Percentiles rank a stretch among this genome's conserved stretches.
Conservation (phyloP, 2,888 invertebrate species). For the Philaethria dido region DNA sequence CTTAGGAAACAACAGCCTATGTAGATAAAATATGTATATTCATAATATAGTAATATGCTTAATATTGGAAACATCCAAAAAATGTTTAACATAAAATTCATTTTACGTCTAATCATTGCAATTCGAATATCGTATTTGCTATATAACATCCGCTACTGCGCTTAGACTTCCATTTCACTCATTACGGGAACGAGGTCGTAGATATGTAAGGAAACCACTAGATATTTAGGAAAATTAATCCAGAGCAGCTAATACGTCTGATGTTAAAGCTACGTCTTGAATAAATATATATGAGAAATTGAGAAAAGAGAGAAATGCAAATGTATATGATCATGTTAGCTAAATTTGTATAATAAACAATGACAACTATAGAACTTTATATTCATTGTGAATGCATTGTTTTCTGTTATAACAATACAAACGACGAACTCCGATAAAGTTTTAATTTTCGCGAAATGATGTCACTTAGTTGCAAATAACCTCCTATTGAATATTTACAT, state of each 20-base stretch:
- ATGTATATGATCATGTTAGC: no score
- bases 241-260: slow-evolving; percentile 16
- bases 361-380: no score
- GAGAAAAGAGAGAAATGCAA: no score
- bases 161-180: slow-evolving; percentile 35
- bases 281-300: no score
- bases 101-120: slow-evolving; percentile 28
- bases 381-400: neutral
- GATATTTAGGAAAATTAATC: slow-evolving; percentile 37
- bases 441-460: neutral
- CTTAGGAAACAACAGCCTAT: no score
- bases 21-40: no score
- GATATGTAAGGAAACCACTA: slow-evolving; percentile 29
- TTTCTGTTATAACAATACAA: neutral
- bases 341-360: no score
- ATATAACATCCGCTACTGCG: slow-evolving; percentile 34
- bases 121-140: slow-evolving; percentile 39
- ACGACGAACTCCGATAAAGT: neutral
- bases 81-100: slow-evolving; percentile 19
- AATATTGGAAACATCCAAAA: no score
- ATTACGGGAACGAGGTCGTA: slow-evolving; percentile 40
- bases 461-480: neutral
- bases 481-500: neutral
- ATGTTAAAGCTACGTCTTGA: neutral
- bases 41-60: no score